Percentiles rank a stretch among this genome's conserved stretches.
Conservation (phyloP, 2,888 invertebrate genomes). For the Platerodrilus igneus region DNA sequence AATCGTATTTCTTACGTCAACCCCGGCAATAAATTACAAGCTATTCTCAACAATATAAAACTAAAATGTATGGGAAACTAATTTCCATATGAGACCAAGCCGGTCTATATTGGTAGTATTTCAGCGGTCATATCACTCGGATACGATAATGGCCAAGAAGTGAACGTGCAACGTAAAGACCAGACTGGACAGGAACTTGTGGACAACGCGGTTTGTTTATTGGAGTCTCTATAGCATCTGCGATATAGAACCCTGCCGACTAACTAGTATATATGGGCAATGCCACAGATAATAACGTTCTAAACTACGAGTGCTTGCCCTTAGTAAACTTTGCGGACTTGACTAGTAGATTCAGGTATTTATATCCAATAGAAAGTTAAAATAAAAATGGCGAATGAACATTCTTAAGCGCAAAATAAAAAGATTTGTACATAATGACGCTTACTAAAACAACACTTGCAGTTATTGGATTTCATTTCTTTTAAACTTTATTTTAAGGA, state of each 20-base stretch:
- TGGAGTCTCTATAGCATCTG: constrained; percentile 27
- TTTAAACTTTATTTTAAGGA: too few relatives aligned
- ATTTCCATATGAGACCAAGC: constrained; percentile 31
- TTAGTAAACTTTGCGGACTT: constrained; percentile 22
- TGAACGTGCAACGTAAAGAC: constrained; percentile 22
- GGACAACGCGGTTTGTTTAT: constrained; percentile 31
- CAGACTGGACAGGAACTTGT: constrained; percentile 25
- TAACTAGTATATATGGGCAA: constrained; percentile 31
- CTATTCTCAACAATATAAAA: too few relatives aligned
- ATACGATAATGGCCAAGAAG: too few relatives aligned
- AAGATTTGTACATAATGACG: too few relatives aligned
- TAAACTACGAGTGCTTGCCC: constrained; percentile 25
- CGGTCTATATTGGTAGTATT: constrained; percentile 30
- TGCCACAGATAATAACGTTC: constrained; percentile 32
- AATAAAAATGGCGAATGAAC: too few relatives aligned
- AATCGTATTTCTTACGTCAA: too few relatives aligned
- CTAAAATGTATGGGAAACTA: constrained; percentile 30
- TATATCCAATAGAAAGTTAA: too few relatives aligned
- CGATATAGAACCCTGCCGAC: constrained; percentile 26
- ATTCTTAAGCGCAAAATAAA: too few relatives aligned
- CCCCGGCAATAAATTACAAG: too few relatives aligned
- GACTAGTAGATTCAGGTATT: constrained; percentile 11
- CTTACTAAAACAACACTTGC: too few relatives aligned
- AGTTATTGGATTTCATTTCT: too few relatives aligned
- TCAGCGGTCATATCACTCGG: constrained; percentile 31